Base-by-base conservation (phyloP, 2,113 vertebrate species). In the Micronycteris hirsuta region DNA sequence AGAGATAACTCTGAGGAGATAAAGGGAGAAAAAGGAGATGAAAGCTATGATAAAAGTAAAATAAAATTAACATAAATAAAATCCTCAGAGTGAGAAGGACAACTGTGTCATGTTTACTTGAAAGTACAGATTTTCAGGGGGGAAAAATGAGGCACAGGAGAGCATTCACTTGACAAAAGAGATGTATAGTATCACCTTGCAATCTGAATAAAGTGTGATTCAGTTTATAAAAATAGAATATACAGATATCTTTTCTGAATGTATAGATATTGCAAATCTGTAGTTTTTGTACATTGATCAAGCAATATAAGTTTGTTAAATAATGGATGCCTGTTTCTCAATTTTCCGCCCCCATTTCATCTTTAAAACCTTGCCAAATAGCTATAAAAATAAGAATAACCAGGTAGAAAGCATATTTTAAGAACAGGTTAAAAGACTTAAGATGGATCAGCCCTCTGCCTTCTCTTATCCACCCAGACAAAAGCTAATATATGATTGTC, bases 351-450 rank as follows among this genome's bases (percentile, higher is more conserved):
- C 71, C 41, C 77, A 88, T 88, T 93, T 56, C 68, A 45, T 71
- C 86, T 89, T 96, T 65, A 94, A 93, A 93, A 86, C 49, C 24
- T 87, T 85, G 54, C 81, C 96, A 95, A 93, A 86, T 83, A 86
- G 7, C 73, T 91, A 91, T 67, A 38, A 95, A 93, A 96, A 90
- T 89, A 96, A 94, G 68, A 97, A 96, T 80, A 96, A 90, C 76
- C 74, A 95, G 38, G 58, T 70, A 70, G 52, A 41, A 96, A 94
- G 15, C 41, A 86, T 95, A 95, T 91, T 96, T 97, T 94, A 95
- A 92, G 86, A 96, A 87, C 22, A 84, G 31, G 41, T 86, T 96
- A 97, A 89, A 94, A 94, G 86, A 94, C 95, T 97, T 97, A 96
- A 89, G 86, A 86, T 76, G 47, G 77, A 84, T 91, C 88, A 56